Evolutionary conservation across 2,113 vertebrate species (phyloP).

Genomic region (Agapornis roseicollis): DNA sequence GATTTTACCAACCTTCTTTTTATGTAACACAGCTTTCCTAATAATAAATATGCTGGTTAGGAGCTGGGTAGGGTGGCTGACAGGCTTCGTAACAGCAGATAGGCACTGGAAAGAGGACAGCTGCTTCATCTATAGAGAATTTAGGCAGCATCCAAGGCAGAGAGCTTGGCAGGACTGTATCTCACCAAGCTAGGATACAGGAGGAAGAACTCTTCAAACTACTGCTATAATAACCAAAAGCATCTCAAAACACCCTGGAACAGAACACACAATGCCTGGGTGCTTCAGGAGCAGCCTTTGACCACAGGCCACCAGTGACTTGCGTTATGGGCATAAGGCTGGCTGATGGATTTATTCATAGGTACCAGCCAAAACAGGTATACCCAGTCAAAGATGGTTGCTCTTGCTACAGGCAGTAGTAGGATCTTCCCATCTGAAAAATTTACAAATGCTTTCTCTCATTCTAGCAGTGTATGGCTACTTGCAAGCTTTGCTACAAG

Average conservation of each 20-base stretch:
- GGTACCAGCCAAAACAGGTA: neutral
- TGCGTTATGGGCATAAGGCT: accelerated
- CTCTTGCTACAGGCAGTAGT: neutral
- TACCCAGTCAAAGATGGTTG: neutral
- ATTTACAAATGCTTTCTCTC: neutral
- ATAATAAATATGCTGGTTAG: neutral
- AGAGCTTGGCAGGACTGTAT: neutral
- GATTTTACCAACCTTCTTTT: neutral
- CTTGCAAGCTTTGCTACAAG: neutral
- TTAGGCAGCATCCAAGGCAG: neutral
- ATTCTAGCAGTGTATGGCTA: neutral
- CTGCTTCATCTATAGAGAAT: neutral
- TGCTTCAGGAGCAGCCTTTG: neutral
- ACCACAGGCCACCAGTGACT: neutral
- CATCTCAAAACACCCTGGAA: neutral
- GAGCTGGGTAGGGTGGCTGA: neutral
- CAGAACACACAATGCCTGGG: neutral
- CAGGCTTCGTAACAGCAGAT: neutral
- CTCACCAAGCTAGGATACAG: neutral
- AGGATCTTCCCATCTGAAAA: neutral
- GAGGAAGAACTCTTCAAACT: neutral
- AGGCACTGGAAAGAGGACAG: neutral
- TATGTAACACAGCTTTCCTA: neutral
- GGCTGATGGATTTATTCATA: neutral
- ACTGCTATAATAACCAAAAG: neutral